Evolutionary conservation across 2,888 invertebrate genomes (phyloP).

Genomic region (Saturnia pavonia): DNA sequence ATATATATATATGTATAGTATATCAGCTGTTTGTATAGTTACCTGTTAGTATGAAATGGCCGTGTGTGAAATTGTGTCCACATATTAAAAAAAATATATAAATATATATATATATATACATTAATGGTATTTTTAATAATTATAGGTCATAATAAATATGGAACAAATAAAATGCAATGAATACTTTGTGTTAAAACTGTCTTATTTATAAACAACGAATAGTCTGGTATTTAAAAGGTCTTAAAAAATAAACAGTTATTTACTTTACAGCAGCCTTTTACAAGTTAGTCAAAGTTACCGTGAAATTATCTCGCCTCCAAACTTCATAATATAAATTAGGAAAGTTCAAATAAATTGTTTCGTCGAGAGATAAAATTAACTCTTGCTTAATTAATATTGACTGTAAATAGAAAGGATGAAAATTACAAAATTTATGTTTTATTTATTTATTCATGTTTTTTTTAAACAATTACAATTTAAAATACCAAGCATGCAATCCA

Average conservation of each 20-base stretch:
- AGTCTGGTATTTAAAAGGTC: neutral
- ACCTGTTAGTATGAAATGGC: too few relatives aligned
- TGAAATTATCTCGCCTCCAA: constrained; percentile 42
- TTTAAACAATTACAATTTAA: too few relatives aligned
- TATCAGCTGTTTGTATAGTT: too few relatives aligned
- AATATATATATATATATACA: too few relatives aligned
- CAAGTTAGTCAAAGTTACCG: constrained; percentile 28
- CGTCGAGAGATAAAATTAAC: neutral
- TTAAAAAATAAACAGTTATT: constrained; percentile 34
- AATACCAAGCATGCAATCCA: too few relatives aligned
- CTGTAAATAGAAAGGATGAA: neutral
- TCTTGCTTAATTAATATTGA: neutral
- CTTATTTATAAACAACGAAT: neutral
- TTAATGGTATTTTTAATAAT: neutral
- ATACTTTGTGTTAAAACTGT: neutral
- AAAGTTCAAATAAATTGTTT: constrained; percentile 4
- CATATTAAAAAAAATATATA: too few relatives aligned
- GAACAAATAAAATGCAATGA: neutral
- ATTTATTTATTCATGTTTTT: too few relatives aligned
- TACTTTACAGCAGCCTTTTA: constrained; percentile 32
- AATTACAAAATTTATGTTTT: neutral
- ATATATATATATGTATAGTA: too few relatives aligned
- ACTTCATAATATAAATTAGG: constrained; percentile 38
- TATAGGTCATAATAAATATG: neutral
- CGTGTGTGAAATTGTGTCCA: too few relatives aligned